A percentile compares a stretch with the other conserved stretches of the same genome.
Evolutionary conservation across 2,888 invertebrate genomes (phyloP).

Genomic region (Pyrocoelia pectoralis): DNA sequence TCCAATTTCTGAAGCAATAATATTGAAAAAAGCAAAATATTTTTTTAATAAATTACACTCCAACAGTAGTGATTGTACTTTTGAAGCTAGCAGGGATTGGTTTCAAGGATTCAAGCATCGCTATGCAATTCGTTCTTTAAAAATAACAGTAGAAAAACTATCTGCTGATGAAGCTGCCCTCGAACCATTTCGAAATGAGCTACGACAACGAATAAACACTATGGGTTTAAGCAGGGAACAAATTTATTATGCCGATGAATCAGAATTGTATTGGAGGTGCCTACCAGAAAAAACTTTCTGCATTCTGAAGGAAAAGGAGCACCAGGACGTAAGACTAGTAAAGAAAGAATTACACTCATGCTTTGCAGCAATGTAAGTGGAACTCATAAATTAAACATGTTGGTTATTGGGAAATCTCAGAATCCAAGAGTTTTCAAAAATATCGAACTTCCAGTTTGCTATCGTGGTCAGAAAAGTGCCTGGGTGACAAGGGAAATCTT

Average conservation of each 20-base stretch:
- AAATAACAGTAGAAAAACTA: not conserved
- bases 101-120: slow-evolving; percentile 36
- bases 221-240: not conserved
- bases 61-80: slow-evolving; percentile 22
- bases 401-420: slow-evolving; percentile 17
- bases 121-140: slow-evolving; percentile 33
- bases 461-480: slow-evolving; percentile 22
- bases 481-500: slow-evolving; percentile 24
- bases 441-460: slow-evolving; percentile 14
- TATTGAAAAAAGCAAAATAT: slow-evolving; percentile 24
- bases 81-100: slow-evolving; percentile 37
- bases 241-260: not conserved
- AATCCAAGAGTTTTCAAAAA: slow-evolving; percentile 22
- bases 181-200: not conserved
- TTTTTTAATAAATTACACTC: slow-evolving; percentile 21
- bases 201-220: not conserved
- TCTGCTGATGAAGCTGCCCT: not conserved
- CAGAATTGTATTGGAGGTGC: not conserved
- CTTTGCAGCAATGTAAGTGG: not conserved
- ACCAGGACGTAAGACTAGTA: not conserved
- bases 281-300: not conserved
- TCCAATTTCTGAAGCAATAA: slow-evolving; percentile 21
- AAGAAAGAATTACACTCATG: not conserved
- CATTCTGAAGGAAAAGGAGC: not conserved
- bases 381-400: not conserved